Evolutionary conservation across 2,797 vertebrate species (phyloP).

Genomic region (Protonibea diacanthus): DNA sequence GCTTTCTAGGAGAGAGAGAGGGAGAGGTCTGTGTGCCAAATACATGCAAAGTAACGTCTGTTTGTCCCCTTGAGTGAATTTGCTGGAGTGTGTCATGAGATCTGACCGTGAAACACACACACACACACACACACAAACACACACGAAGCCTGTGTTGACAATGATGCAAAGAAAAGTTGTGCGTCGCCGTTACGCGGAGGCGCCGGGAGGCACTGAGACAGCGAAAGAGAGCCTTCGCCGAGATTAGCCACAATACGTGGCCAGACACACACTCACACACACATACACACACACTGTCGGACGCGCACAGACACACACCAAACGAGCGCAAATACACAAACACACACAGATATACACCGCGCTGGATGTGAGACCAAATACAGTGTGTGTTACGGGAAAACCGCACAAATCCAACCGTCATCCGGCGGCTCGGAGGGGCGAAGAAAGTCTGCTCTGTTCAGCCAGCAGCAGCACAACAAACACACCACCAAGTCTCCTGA

Average conservation of each 20-base stretch:
- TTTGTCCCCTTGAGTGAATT: neutral
- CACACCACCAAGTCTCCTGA: neutral
- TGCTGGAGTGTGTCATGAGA: neutral
- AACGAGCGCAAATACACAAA: neutral
- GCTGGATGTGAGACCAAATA: slow-evolving; percentile 13
- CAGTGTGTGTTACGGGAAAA: slow-evolving; percentile 5
- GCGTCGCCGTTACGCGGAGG: slow-evolving; percentile 58
- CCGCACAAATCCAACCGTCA: slow-evolving; percentile 45
- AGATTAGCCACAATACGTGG: slow-evolving; percentile 46
- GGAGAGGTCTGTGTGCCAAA: neutral
- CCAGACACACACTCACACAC: slow-evolving; percentile 29
- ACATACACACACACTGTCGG: slow-evolving; percentile 10
- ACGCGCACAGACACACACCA: slow-evolving; percentile 2
- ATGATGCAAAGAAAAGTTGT: slow-evolving; percentile 60
- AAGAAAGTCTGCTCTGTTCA: slow-evolving; percentile 47
- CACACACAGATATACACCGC: slow-evolving; percentile 10
- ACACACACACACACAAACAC: neutral
- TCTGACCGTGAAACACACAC: neutral
- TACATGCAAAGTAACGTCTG: neutral
- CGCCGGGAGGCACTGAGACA: slow-evolving; percentile 38
- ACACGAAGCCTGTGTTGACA: neutral
- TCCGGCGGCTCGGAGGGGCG: neutral
- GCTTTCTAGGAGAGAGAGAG: neutral
- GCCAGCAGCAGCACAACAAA: slow-evolving; percentile 23
- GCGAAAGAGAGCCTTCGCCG: slow-evolving; percentile 2